Percentiles rank a stretch among this genome's conserved stretches.
Evolutionary conservation across 2,113 vertebrate genomes (phyloP).

Genomic region (Ictidomys tridecemlineatus): DNA sequence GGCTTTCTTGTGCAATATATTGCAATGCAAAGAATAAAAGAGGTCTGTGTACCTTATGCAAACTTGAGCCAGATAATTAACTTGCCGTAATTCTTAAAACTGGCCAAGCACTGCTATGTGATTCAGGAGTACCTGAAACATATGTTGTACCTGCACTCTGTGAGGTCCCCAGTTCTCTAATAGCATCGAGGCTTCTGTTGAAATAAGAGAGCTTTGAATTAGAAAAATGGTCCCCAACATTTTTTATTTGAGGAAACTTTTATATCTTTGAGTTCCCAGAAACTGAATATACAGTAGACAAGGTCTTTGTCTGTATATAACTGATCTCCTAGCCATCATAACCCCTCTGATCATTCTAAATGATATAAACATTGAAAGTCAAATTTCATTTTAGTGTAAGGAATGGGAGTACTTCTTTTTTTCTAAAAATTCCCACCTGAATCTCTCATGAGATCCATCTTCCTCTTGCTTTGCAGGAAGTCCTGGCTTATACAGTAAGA

Average conservation of each 20-base stretch:
- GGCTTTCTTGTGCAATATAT: background rate
- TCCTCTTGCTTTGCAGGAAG: constrained; percentile 86
- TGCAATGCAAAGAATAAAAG: background rate
- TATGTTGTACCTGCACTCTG: background rate
- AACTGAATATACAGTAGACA: background rate
- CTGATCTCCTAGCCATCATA: background rate
- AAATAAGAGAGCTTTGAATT: constrained; percentile 1
- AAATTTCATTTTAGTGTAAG: constrained; percentile 9
- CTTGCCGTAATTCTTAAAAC: background rate
- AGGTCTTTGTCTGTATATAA: background rate
- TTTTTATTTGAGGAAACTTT: background rate
- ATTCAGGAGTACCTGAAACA: background rate
- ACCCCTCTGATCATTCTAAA: background rate
- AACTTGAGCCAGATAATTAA: background rate
- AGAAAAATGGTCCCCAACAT: background rate
- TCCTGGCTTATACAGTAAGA: constrained; percentile 94
- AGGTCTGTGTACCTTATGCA: background rate
- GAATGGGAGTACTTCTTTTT: background rate
- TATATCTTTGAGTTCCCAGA: background rate
- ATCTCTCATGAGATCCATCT: rapidly evolving
- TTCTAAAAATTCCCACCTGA: background rate
- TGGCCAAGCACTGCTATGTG: background rate
- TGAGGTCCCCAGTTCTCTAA: background rate
- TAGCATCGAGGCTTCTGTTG: background rate
- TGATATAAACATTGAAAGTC: background rate